phyloP scores from a whole-genome alignment of 2,888 invertebrate species.

The Phengaris arion region DNA sequence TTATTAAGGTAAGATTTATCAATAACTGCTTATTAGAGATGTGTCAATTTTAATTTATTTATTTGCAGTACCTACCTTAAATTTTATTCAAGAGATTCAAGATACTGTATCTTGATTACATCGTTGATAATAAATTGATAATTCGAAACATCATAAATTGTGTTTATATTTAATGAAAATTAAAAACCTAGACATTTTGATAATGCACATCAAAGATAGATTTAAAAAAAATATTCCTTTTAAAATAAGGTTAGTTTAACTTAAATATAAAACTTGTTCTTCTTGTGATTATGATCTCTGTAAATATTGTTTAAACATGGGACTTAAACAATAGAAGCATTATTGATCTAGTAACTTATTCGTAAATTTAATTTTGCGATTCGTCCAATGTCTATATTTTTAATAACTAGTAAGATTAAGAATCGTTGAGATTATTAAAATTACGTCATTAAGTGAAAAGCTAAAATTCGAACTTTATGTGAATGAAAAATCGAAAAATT shows the following conservation, averaged over 20 bases:
- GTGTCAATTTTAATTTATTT: background rate
- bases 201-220: background rate
- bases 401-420: background rate
- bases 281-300: background rate
- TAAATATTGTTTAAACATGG: background rate
- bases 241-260: background rate
- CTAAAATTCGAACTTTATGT: constrained; percentile 16
- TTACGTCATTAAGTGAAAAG: constrained; percentile 24
- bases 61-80: background rate
- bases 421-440: constrained; percentile 16
- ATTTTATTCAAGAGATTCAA: background rate
- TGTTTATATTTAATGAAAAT: background rate
- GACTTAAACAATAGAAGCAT: background rate
- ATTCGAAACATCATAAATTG: background rate
- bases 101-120: constrained; percentile 1
- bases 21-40: no score
- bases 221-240: no score
- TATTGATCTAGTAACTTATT: background rate
- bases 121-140: background rate
- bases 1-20: background rate
- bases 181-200: background rate
- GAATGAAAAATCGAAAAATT: constrained; percentile 28
- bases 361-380: background rate
- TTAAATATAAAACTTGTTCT: background rate
- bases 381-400: constrained; percentile 16